A percentile compares a stretch with the other conserved stretches of the same genome.
phyloP scores from a whole-genome alignment of 1,140 invertebrate species.

The Cyphomyrmex costatus region DNA sequence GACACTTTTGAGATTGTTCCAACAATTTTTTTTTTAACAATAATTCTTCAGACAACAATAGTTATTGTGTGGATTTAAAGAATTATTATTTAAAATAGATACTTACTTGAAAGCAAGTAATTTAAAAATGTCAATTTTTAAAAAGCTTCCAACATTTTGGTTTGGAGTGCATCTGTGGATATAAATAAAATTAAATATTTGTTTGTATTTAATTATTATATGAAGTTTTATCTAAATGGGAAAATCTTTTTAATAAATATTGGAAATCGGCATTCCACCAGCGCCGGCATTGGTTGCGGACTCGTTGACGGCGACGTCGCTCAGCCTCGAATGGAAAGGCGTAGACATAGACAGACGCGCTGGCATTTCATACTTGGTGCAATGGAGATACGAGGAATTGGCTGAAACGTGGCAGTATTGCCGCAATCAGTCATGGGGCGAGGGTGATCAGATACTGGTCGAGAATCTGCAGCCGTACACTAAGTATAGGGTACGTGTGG shows the following conservation, averaged over 20 bases:
- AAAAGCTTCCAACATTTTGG: no score
- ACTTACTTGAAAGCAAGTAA: no score
- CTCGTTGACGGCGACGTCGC: constrained; percentile 91
- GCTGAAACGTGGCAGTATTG: constrained; percentile 92
- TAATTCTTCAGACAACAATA: no score
- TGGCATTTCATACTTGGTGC: constrained; percentile 89
- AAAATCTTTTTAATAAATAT: constrained; percentile 81
- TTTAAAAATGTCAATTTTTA: no score
- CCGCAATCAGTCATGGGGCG: constrained; percentile 89
- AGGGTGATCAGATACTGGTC: constrained; percentile 90
- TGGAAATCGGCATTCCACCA: constrained; percentile 90
- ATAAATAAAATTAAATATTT: constrained; percentile 2
- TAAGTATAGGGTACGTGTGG: constrained; percentile 93
- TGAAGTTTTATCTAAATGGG: neutral
- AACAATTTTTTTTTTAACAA: no score
- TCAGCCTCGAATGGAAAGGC: constrained; percentile 93
- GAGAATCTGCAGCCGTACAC: constrained; percentile 94
- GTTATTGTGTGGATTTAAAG: no score
- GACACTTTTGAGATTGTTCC: no score
- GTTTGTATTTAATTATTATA: neutral
- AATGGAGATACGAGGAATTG: constrained; percentile 91
- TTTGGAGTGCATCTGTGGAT: no score
- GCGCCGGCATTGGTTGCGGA: constrained; percentile 92
- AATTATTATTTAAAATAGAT: no score
- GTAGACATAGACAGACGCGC: constrained; percentile 83